A percentile compares a stretch with the other conserved stretches of the same genome.
Conservation (phyloP, 2,113 vertebrate species). For the Donacobius atricapilla region DNA sequence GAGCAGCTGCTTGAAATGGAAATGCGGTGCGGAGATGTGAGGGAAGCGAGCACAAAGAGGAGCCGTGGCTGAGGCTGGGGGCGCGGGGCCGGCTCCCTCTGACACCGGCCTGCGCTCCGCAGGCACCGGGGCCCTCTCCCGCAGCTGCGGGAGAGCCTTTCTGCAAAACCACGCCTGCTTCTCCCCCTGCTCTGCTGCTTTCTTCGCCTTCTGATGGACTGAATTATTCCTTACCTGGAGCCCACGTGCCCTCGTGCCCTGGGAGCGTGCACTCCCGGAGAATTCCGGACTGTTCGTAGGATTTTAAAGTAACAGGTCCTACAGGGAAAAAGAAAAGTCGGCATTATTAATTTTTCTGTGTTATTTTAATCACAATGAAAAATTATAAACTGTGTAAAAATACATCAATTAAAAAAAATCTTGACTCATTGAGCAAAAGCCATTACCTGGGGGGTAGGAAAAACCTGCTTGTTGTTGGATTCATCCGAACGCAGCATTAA, state of each 20-base stretch:
- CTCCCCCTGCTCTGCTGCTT: neutral
- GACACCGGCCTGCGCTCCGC: neutral
- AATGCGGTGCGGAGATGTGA: constrained; percentile 20
- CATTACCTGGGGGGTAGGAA: neutral
- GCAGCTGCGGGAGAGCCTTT: neutral
- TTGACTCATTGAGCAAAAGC: neutral
- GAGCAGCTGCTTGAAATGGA: constrained; percentile 8
- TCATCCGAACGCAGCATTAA: neutral
- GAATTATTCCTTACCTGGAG: neutral
- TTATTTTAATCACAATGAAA: neutral
- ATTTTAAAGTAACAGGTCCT: neutral
- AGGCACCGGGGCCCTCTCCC: neutral
- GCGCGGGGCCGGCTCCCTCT: constrained; percentile 12
- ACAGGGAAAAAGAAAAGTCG: neutral
- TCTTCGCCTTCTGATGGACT: neutral
- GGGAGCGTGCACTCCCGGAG: neutral
- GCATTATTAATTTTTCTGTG: neutral
- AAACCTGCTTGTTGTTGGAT: neutral
- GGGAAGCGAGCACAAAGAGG: constrained; percentile 23
- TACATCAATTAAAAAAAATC: neutral
- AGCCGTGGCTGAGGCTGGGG: neutral
- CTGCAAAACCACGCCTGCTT: neutral
- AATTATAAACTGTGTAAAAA: neutral
- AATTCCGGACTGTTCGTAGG: neutral
- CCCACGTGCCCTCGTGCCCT: neutral